Evolutionary conservation across 2,888 invertebrate species (phyloP), one percentile per base, ranked within the genome.

Genomic region (Eupithecia subumbrata): DNA sequence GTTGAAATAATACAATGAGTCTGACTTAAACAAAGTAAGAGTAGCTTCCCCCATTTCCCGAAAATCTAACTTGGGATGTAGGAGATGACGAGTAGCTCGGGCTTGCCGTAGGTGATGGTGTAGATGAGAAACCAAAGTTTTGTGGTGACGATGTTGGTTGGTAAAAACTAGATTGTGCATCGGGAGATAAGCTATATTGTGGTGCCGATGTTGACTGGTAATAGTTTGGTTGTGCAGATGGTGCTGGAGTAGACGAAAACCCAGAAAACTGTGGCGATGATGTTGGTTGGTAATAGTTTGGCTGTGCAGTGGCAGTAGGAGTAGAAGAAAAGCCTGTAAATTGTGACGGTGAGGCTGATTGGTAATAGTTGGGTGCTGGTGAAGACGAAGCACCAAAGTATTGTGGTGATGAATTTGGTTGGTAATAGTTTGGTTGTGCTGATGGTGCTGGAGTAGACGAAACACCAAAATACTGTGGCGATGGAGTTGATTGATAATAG

Each of bases 61-160:
- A 94, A 89, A 96, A 96, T 80, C 92, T 92, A 80, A 95, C 95
- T 85, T 95, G 95, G 78, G 96, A 95, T 30, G 96, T 96, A 8
- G 81, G 78, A 16, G 82, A 77, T 30, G 76, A 67, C 56, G 74
- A 83, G 71, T 81, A 85, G 7, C 74, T 64, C n/a, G 66, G 82
- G 40, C 77, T 66, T 78, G 81, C 76, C 30, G 74, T 34, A 43
- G 74, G 66, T 64, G 74, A 45, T 68, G 48, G 69, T 48, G 75
- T 69, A n/a, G 71, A 45, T 7, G 75, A 70, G 60, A 22, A 43
- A 34, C 72, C 68, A 73, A 52, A 18, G 63, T 74, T 66, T 16
- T 64, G 74, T 18, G 34, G 45, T 16, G 69, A 9, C 48, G 74
- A 66, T 48, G 60, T 18, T 30, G 40, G 81, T 9, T 86, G 84